Base-by-base conservation (phyloP, 2,888 invertebrate genomes). In the Galeruca laticollis region DNA sequence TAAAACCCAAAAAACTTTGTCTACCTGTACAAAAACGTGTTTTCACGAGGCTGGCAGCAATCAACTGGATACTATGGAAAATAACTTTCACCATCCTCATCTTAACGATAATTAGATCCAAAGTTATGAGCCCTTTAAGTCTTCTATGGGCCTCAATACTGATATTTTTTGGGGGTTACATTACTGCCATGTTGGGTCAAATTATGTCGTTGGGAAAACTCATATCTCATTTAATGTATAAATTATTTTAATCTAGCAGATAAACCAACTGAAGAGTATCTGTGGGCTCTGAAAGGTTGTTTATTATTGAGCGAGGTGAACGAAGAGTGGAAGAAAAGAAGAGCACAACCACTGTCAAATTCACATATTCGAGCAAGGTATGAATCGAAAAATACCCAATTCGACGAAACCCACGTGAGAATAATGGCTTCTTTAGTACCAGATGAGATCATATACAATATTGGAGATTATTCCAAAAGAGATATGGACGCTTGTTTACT, bases 401-500 rank as follows among this genome's bases (percentile, higher is more conserved):
- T 57, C 18, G 75, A 75, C 47, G 79, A 78, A 31, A 73, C 67
- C 1, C 76, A 76, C 20, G 87, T 88, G 31, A 88, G 88, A 79
- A 88, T 88, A 70, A 87, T 90, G 72, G 89, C 90, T 0, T 89
- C 90, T 0, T 86, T 91, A 85, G 89, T 91, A 11, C 91, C 91
- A 0, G 91, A 91, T 74, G 91, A 91, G 81, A 89, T 91, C 71
- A 87, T 91, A 40, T 88, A 88, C 78, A 85, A 88, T 73, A 87
- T 88, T 56, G 83, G 86, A 21, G 87, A 89, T 78, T 88, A 88
- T 73, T 79, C 86, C 0, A 85, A 88, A 1, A 85, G 90, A 75
- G 84, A 83, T 60, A 90, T 90, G 77, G 87, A 89, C 52, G 88
- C 88, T 0, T 89, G 90, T 10, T 82, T 91, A 18, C 88, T 91